Evolutionary conservation across 2,888 invertebrate species (phyloP).

Genomic region (Tigriopus californicus): DNA sequence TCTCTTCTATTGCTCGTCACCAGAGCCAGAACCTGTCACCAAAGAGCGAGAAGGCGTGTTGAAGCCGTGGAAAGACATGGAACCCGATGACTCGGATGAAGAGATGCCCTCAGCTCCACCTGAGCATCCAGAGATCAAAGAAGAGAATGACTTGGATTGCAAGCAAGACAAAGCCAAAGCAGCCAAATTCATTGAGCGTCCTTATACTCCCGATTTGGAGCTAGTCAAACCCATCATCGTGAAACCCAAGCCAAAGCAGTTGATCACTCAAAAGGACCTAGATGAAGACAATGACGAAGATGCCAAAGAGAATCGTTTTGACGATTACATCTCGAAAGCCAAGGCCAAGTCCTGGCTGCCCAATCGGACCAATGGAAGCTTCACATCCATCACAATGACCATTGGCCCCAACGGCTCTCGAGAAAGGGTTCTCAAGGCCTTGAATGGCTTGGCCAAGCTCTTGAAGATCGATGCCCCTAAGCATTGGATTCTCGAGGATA

Average conservation of each 20-base stretch:
- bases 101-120: not conserved
- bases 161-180: not conserved
- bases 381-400: conserved; percentile 8
- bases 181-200: not conserved
- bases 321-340: not conserved
- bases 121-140: not conserved
- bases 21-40: conserved; percentile 7
- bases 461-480: conserved; percentile 14
- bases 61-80: not conserved
- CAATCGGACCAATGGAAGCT: not conserved
- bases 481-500: conserved; percentile 12
- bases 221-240: conserved; percentile 7
- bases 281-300: conserved; percentile 1
- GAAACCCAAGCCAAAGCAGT: conserved; percentile 10
- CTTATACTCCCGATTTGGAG: conserved; percentile 3
- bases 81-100: conserved; percentile 3
- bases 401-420: not conserved
- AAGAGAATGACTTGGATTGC: not conserved
- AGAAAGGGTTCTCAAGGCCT: conserved; percentile 4
- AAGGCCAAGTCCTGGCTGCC: conserved; percentile 1
- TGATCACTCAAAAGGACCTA: not conserved
- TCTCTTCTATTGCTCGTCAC: conserved; percentile 10
- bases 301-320: not conserved
- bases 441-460: conserved; percentile 13
- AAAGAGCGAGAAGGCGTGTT: not conserved